phyloP scores from a whole-genome alignment of 2,888 invertebrate species.

The Eledone cirrhosa region DNA sequence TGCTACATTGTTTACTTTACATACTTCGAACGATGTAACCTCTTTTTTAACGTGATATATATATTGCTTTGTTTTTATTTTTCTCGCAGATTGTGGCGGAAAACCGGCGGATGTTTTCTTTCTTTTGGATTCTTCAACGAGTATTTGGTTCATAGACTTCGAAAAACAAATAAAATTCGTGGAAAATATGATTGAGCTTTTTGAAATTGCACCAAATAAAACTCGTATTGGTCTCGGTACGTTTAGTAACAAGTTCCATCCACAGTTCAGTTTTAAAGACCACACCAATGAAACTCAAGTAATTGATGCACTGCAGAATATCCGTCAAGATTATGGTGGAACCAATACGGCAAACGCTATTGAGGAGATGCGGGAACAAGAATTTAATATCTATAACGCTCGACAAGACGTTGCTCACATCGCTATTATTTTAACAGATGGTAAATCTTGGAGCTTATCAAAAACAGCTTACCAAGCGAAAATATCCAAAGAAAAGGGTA shows the following conservation, averaged over 20 bases:
- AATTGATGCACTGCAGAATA: constrained; percentile 37
- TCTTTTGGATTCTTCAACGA: constrained; percentile 52
- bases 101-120: constrained; percentile 53
- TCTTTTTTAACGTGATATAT: background rate
- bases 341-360: constrained; percentile 42
- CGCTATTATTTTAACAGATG: constrained; percentile 51
- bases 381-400: constrained; percentile 17
- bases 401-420: constrained; percentile 43
- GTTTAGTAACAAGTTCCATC: constrained; percentile 46
- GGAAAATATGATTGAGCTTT: constrained; percentile 48
- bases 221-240: constrained; percentile 54
- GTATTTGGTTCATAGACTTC: constrained; percentile 57
- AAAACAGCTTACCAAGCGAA: constrained; percentile 43
- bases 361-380: constrained; percentile 37
- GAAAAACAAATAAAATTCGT: constrained; percentile 51
- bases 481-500: constrained; percentile 46
- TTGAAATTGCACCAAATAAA: constrained; percentile 45
- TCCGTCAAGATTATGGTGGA: constrained; percentile 39
- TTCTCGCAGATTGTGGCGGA: constrained; percentile 45
- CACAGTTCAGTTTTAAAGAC: constrained; percentile 43
- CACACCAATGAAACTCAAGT: constrained; percentile 37
- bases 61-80: background rate
- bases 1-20: no score
- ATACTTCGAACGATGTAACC: background rate
- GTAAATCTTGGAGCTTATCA: constrained; percentile 43